Conservation (phyloP, 1,140 invertebrate species). For the Platorchestia sp. region DNA sequence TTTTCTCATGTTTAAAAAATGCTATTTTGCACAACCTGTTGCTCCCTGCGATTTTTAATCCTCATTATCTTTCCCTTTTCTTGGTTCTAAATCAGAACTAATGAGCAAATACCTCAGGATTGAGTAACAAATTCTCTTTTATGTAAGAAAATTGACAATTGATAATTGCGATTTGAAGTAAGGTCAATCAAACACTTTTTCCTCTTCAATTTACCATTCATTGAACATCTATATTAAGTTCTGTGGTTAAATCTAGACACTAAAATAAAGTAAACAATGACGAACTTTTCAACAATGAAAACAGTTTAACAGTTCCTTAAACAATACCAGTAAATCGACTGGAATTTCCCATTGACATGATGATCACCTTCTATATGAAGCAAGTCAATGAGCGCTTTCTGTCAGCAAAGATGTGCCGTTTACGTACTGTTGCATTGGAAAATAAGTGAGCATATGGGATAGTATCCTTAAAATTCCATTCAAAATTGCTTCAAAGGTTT, state of each 20-base stretch:
- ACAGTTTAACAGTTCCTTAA: neutral
- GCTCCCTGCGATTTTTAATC: no score
- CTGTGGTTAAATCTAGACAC: neutral
- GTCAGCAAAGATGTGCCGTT: neutral
- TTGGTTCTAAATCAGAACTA: no score
- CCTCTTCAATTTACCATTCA: neutral
- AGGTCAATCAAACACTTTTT: neutral
- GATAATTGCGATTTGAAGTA: neutral
- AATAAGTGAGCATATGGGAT: no score
- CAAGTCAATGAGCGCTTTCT: neutral
- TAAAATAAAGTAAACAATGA: neutral
- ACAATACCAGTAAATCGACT: neutral
- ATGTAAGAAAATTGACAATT: neutral
- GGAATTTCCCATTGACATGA: neutral
- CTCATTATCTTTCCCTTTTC: no score
- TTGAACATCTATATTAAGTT: neutral
- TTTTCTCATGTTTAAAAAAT: no score
- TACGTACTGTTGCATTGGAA: neutral
- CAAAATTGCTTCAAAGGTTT: no score
- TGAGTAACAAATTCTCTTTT: no score
- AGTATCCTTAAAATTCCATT: no score
- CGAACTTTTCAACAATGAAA: neutral
- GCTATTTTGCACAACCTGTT: no score
- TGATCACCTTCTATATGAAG: neutral
- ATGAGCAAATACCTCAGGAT: no score